These are phyloP conservation scores for Lycocorax pyrrhopterus DNA, from an alignment of 2,113 vertebrate genomes.

Conservation along the genomic window DNA sequence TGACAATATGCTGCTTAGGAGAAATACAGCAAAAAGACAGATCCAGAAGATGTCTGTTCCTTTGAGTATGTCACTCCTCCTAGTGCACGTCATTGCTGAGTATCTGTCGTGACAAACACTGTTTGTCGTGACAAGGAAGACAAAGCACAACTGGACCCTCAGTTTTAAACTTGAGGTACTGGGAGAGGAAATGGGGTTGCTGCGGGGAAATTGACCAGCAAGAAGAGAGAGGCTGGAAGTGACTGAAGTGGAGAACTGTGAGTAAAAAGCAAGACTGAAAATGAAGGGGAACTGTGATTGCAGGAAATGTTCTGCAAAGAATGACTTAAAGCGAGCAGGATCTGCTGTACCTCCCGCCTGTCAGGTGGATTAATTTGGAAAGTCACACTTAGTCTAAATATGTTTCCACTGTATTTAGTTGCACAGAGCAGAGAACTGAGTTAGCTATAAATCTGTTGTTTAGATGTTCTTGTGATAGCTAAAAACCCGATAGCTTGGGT, in stretches of 20 bases:
- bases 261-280: neutral
- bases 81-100: neutral
- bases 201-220: neutral
- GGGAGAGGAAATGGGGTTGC: neutral
- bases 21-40: neutral
- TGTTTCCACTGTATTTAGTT: constrained; percentile 17
- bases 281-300: neutral
- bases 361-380: constrained; percentile 48
- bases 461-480: neutral
- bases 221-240: neutral
- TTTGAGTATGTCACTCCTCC: neutral
- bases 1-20: neutral
- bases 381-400: constrained; percentile 38
- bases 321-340: neutral
- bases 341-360: constrained; percentile 4
- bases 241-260: neutral
- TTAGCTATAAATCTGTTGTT: constrained; percentile 43
- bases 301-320: neutral
- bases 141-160: neutral
- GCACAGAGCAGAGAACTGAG: neutral
- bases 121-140: neutral
- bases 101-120: neutral
- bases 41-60: neutral
- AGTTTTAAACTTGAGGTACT: neutral
- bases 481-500: neutral